Percentiles rank a stretch among this genome's conserved stretches.
phyloP scores from a whole-genome alignment of 2,113 vertebrate species.

The Oreotrochilus melanogaster region DNA sequence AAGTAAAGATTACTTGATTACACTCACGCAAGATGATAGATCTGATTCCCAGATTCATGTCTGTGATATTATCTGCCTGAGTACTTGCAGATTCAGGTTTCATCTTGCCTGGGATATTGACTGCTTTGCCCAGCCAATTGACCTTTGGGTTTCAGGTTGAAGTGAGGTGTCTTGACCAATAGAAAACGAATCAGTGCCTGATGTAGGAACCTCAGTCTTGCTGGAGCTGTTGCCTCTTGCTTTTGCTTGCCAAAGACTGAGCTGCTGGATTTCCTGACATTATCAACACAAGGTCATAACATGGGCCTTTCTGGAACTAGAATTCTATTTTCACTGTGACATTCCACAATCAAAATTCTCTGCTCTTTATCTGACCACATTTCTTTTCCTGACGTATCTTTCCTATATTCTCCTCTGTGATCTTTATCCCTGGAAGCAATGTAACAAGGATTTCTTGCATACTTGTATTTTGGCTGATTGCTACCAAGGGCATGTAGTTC shows the following conservation, averaged over 20 bases:
- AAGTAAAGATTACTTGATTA: constrained; percentile 29
- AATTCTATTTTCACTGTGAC: not conserved
- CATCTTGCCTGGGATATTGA: constrained; percentile 26
- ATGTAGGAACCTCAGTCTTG: not conserved
- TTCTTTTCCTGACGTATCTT: not conserved
- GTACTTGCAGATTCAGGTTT: not conserved
- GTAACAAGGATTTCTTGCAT: not conserved
- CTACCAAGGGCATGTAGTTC: not conserved
- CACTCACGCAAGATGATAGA: not conserved
- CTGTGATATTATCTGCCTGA: constrained; percentile 33
- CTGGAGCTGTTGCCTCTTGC: not conserved
- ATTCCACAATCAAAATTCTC: not conserved
- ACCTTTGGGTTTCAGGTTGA: constrained; percentile 19
- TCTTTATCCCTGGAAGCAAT: not conserved
- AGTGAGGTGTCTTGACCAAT: not conserved
- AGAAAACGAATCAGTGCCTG: constrained; percentile 1
- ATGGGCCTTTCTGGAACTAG: not conserved
- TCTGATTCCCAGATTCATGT: constrained; percentile 4
- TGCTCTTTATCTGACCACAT: not conserved
- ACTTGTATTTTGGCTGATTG: not conserved
- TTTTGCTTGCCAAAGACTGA: not conserved
- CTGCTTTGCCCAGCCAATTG: constrained; percentile 14
- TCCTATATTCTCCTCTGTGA: not conserved
- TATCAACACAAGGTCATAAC: not conserved
- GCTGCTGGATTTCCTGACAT: not conserved